Evolutionary conservation across 1,140 invertebrate genomes (phyloP).

Genomic region (Wasmannia auropunctata): DNA sequence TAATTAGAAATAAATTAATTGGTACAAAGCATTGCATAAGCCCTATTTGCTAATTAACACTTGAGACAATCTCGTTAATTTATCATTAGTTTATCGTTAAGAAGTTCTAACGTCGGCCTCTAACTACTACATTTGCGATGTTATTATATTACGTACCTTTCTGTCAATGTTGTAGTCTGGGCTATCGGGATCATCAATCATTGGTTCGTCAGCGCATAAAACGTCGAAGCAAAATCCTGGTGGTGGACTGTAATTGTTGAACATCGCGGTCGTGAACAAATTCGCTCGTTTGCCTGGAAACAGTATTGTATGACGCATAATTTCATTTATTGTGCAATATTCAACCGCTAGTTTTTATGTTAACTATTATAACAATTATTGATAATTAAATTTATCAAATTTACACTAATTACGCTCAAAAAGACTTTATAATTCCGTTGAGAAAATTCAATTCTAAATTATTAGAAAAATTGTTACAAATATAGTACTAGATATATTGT

Average conservation of each 20-base stretch:
- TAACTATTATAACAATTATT: no score
- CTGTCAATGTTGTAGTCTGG: slow-evolving; percentile 90
- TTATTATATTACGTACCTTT: slow-evolving; percentile 85
- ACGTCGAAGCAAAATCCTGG: slow-evolving; percentile 96
- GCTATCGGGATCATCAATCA: slow-evolving; percentile 90
- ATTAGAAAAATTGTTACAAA: no score
- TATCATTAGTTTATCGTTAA: slow-evolving; percentile 8
- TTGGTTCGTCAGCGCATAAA: slow-evolving; percentile 92
- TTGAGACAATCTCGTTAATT: not conserved
- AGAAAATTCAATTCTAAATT: no score
- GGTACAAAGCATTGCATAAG: not conserved
- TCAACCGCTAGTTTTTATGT: no score
- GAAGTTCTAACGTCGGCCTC: not conserved
- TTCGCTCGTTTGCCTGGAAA: slow-evolving; percentile 86
- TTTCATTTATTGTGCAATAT: not conserved
- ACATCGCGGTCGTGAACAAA: slow-evolving; percentile 91
- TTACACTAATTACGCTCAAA: no score
- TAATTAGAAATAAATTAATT: slow-evolving; percentile 15
- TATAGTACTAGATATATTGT: no score
- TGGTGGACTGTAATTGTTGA: slow-evolving; percentile 93
- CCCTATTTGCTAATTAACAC: not conserved
- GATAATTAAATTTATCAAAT: no score
- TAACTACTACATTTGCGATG: not conserved
- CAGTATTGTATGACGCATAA: not conserved
- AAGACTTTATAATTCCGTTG: no score